Percentiles rank a stretch among this genome's conserved stretches.
phyloP scores from a whole-genome alignment of 2,888 invertebrate genomes.

The Asteroscopus sphinx region DNA sequence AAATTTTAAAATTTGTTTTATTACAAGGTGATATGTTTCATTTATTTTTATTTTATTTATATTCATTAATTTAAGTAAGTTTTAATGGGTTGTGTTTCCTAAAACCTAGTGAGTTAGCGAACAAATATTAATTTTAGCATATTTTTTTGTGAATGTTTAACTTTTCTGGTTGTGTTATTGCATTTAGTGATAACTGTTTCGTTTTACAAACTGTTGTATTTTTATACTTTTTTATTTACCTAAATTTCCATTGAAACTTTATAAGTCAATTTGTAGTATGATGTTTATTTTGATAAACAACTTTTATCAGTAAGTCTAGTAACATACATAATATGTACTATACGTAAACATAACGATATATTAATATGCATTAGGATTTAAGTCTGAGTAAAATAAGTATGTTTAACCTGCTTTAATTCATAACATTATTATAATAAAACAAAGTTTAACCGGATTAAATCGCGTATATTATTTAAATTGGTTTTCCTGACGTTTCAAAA shows the following conservation, averaged over 20 bases:
- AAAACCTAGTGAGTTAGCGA: slow-evolving; percentile 36
- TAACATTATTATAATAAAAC: too few species aligned
- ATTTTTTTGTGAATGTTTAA: slow-evolving; percentile 3
- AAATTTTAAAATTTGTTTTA: slow-evolving; percentile 7
- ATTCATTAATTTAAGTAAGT: slow-evolving; percentile 23
- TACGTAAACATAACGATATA: slow-evolving; percentile 9
- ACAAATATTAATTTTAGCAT: slow-evolving; percentile 40
- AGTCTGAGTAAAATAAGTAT: slow-evolving; percentile 47
- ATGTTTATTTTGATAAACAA: slow-evolving; percentile 12
- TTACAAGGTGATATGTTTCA: slow-evolving; percentile 24
- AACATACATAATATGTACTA: slow-evolving; percentile 12
- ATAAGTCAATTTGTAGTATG: slow-evolving; percentile 17
- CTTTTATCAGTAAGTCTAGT: slow-evolving; percentile 12
- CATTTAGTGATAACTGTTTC: slow-evolving; percentile 25
- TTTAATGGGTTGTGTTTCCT: slow-evolving; percentile 56
- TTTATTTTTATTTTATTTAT: slow-evolving; percentile 25
- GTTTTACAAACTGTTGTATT: slow-evolving; percentile 28
- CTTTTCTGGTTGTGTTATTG: slow-evolving; percentile 33
- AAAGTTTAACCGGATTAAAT: too few species aligned
- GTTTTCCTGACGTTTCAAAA: too few species aligned
- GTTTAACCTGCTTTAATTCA: slow-evolving; percentile 5
- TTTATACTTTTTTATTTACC: slow-evolving; percentile 30
- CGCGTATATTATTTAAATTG: too few species aligned
- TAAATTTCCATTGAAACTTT: slow-evolving; percentile 9
- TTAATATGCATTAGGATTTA: slow-evolving; percentile 31